phyloP scores from a whole-genome alignment of 2,888 invertebrate genomes.

The Morinoia aosen region DNA sequence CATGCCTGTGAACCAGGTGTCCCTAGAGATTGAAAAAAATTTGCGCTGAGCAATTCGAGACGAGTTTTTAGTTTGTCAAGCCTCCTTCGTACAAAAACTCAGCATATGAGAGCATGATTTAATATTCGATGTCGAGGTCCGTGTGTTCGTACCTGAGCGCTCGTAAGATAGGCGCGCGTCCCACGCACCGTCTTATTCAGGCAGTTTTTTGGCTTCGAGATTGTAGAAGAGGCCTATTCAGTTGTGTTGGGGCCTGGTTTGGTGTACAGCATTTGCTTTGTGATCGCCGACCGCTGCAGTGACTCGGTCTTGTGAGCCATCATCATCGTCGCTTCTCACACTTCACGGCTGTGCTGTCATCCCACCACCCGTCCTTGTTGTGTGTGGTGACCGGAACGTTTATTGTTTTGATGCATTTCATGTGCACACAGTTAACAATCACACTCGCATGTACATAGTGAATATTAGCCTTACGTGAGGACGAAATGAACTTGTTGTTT shows the following conservation, averaged over 20 bases:
- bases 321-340: not conserved
- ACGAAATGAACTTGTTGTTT: not conserved
- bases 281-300: not conserved
- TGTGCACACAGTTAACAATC: not conserved
- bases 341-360: not conserved
- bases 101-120: not conserved
- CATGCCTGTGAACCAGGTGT: not conserved
- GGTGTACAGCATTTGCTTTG: not conserved
- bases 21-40: not conserved
- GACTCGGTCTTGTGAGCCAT: not conserved
- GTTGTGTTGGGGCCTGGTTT: not conserved
- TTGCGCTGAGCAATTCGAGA: not conserved
- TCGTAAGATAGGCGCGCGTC: not conserved
- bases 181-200: not conserved
- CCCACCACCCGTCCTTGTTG: not conserved
- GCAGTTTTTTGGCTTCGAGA: not conserved
- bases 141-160: not conserved
- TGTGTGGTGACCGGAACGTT: not conserved
- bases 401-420: not conserved
- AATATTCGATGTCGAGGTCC: not conserved
- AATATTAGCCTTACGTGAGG: not conserved
- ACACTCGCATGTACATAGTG: not conserved
- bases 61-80: not conserved
- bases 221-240: not conserved
- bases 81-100: not conserved